Evolutionary conservation across 2,888 invertebrate species (phyloP).

Genomic region (Ophioninae sp.): DNA sequence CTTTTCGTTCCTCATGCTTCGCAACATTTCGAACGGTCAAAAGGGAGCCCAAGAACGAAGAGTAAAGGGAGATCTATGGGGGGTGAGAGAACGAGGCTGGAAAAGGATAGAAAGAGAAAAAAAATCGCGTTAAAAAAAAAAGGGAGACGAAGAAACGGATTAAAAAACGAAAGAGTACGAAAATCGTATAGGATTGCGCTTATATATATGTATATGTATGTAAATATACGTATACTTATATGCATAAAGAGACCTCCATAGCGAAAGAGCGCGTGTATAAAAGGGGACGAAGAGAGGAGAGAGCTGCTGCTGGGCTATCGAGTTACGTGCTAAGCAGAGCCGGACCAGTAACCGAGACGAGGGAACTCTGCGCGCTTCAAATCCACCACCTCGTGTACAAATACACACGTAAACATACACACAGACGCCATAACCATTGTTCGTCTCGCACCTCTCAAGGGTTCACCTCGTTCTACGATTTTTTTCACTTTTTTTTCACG

Average conservation of each 20-base stretch:
- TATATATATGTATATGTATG: neutral
- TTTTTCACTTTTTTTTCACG: conserved; percentile 38
- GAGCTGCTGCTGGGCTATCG: conserved; percentile 72
- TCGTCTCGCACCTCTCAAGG: conserved; percentile 64
- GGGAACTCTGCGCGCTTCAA: conserved; percentile 64
- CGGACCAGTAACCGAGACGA: conserved; percentile 75
- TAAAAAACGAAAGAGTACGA: conserved; percentile 32
- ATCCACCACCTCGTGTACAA: conserved; percentile 20
- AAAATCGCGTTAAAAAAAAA: neutral
- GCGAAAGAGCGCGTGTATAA: conserved; percentile 55
- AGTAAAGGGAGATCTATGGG: neutral
- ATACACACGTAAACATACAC: conserved; percentile 63
- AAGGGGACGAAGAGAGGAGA: conserved; percentile 33
- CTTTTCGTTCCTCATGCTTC: conserved; percentile 32
- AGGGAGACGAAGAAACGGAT: conserved; percentile 8
- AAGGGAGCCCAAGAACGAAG: too few relatives aligned
- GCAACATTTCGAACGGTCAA: conserved; percentile 29
- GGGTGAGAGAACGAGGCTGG: neutral
- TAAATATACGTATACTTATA: neutral
- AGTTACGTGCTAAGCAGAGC: conserved; percentile 78
- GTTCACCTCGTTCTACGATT: conserved; percentile 40
- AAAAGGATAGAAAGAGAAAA: neutral
- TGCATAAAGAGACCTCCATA: conserved; percentile 15
- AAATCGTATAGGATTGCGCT: conserved; percentile 58
- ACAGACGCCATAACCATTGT: conserved; percentile 66